Conservation (phyloP, 2,888 invertebrate genomes). For the Pseudococcus viburni region DNA sequence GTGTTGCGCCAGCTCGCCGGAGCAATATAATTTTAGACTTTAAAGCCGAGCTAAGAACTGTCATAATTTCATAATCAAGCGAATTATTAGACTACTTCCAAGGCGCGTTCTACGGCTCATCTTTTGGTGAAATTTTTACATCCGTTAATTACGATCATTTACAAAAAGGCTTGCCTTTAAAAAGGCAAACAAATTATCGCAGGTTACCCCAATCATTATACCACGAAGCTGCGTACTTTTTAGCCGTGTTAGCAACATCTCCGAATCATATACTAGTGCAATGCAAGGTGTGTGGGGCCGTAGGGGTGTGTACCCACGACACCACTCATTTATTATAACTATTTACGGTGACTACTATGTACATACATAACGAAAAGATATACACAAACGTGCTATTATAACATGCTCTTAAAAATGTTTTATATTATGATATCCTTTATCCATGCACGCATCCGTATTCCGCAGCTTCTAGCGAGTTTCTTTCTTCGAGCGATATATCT, state of each 20-base stretch:
- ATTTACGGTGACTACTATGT: slow-evolving; percentile 38
- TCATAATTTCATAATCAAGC: slow-evolving; percentile 44
- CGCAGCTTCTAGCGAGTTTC: slow-evolving; percentile 31
- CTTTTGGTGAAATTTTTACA: slow-evolving; percentile 34
- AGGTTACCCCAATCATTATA: slow-evolving; percentile 45
- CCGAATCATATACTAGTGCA: background rate
- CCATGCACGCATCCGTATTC: slow-evolving; percentile 50
- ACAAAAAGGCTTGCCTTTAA: slow-evolving; percentile 38
- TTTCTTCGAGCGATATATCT: slow-evolving; percentile 53
- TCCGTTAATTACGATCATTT: slow-evolving; percentile 50
- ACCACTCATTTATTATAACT: slow-evolving; percentile 53
- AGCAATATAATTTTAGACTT: slow-evolving; percentile 24
- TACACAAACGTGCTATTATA: slow-evolving; percentile 52
- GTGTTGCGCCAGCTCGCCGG: background rate
- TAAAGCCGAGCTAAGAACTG: slow-evolving; percentile 2
- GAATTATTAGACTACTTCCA: background rate
- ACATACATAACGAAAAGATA: slow-evolving; percentile 42
- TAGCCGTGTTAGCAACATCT: background rate
- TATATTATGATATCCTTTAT: slow-evolving; percentile 53
- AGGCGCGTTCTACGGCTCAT: background rate
- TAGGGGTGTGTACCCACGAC: slow-evolving; percentile 18
- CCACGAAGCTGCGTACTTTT: background rate
- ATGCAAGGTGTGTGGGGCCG: background rate
- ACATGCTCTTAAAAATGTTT: slow-evolving; percentile 53
- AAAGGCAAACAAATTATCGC: slow-evolving; percentile 48